Conservation (phyloP, 1,140 invertebrate species). For the Drosophila pachea region DNA sequence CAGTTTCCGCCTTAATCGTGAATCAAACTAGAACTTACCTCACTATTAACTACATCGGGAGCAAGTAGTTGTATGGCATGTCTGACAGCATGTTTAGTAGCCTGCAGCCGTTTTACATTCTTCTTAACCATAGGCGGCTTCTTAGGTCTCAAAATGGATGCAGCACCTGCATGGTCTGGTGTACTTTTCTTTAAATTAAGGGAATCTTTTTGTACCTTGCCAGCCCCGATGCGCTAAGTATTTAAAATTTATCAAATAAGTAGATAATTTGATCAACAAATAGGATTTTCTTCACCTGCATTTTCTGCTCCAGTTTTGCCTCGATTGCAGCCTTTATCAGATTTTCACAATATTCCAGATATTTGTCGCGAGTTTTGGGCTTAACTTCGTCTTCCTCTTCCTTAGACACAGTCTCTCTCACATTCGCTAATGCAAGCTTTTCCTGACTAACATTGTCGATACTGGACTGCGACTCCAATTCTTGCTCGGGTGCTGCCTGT, state of each 20-base stretch:
- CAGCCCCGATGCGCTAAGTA: conserved; percentile 25
- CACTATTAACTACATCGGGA: conserved; percentile 12
- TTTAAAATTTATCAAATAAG: background rate
- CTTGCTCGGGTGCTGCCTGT: too few relatives aligned
- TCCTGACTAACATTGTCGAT: too few relatives aligned
- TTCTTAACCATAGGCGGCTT: conserved; percentile 32
- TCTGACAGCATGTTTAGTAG: conserved; percentile 45
- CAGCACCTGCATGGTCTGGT: too few relatives aligned
- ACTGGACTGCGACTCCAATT: too few relatives aligned
- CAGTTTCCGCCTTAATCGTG: too few relatives aligned
- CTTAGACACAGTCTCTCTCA: too few relatives aligned
- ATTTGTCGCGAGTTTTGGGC: conserved; percentile 25
- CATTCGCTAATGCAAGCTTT: too few relatives aligned
- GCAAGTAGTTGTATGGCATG: conserved; percentile 42
- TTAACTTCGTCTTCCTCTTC: background rate
- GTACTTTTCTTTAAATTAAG: background rate
- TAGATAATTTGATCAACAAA: background rate
- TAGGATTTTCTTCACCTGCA: conserved; percentile 23
- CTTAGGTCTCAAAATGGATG: background rate
- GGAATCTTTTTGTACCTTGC: conserved; percentile 15
- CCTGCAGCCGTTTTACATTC: conserved; percentile 52
- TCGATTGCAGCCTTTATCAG: conserved; percentile 50
- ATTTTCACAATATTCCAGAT: conserved; percentile 46
- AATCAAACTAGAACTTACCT: conserved; percentile 17
- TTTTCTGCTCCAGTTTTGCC: conserved; percentile 47